Conservation (phyloP, 2,113 vertebrate genomes). For the Aphyosemion australe region DNA sequence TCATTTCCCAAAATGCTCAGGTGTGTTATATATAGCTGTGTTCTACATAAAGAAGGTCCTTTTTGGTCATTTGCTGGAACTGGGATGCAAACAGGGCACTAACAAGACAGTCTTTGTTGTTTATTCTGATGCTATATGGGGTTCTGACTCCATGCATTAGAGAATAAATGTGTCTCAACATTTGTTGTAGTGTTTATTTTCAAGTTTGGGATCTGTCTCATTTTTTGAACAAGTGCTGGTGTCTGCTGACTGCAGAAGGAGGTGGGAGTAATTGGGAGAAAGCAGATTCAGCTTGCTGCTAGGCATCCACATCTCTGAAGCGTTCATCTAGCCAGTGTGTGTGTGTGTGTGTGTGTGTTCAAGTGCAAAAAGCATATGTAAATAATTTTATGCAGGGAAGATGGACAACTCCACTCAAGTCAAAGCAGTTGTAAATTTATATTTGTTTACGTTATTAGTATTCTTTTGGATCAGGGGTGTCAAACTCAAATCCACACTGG, state of each 20-base stretch:
- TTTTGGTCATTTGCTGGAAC: no score
- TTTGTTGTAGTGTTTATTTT: not conserved
- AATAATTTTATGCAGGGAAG: slow-evolving; percentile 24
- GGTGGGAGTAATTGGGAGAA: slow-evolving; percentile 38
- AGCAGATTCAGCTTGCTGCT: slow-evolving; percentile 57
- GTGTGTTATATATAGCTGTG: no score
- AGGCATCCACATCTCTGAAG: slow-evolving; percentile 48
- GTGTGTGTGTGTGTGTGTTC: not conserved
- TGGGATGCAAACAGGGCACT: no score
- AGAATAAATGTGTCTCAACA: no score
- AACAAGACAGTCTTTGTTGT: no score
- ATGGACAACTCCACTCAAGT: slow-evolving; percentile 12
- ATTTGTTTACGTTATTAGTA: no score
- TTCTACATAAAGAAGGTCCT: no score
- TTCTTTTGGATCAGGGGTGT: no score
- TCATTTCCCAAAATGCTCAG: not conserved
- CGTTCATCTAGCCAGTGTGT: not conserved
- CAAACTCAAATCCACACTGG: no score
- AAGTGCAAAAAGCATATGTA: slow-evolving; percentile 24
- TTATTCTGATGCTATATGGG: no score
- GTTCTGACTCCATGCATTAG: no score
- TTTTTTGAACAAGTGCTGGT: slow-evolving; percentile 13
- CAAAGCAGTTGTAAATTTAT: slow-evolving; percentile 3
- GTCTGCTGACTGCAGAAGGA: slow-evolving; percentile 34
- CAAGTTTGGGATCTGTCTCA: slow-evolving; percentile 28